Evolutionary conservation across 2,888 invertebrate species (phyloP).

Genomic region (Desoria tigrina): DNA sequence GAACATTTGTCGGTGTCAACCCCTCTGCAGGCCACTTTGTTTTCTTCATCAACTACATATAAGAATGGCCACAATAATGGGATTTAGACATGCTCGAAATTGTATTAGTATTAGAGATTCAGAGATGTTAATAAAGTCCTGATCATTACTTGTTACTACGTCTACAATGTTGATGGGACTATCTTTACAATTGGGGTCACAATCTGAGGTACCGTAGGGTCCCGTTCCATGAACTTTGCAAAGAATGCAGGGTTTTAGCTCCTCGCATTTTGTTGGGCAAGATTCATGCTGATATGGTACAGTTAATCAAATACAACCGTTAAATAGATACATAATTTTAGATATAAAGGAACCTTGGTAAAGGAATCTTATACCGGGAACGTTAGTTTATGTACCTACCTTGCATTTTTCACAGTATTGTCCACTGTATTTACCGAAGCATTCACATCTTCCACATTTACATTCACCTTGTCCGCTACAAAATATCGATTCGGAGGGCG

Average conservation of each 20-base stretch:
- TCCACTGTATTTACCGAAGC: constrained; percentile 28
- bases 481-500: constrained; percentile 16
- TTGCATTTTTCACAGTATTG: constrained; percentile 39
- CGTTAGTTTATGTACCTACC: constrained; percentile 28
- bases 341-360: too few relatives aligned
- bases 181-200: constrained; percentile 23
- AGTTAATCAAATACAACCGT: too few relatives aligned
- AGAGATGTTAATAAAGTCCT: too few relatives aligned
- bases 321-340: too few relatives aligned
- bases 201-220: constrained; percentile 18
- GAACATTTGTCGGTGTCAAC: constrained; percentile 34
- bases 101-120: too few relatives aligned
- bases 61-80: too few relatives aligned
- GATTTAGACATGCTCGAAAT: too few relatives aligned
- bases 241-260: constrained; percentile 37
- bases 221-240: constrained; percentile 33
- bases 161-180: constrained; percentile 19
- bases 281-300: constrained; percentile 25
- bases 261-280: constrained; percentile 34
- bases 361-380: too few relatives aligned
- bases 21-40: constrained; percentile 29
- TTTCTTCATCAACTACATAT: too few relatives aligned
- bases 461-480: constrained; percentile 42
- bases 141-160: constrained; percentile 18
- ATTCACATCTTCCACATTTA: constrained; percentile 36